Evolutionary conservation across 2,113 vertebrate species (phyloP), one percentile per base, ranked within the genome.

Genomic region (Passer domesticus): DNA sequence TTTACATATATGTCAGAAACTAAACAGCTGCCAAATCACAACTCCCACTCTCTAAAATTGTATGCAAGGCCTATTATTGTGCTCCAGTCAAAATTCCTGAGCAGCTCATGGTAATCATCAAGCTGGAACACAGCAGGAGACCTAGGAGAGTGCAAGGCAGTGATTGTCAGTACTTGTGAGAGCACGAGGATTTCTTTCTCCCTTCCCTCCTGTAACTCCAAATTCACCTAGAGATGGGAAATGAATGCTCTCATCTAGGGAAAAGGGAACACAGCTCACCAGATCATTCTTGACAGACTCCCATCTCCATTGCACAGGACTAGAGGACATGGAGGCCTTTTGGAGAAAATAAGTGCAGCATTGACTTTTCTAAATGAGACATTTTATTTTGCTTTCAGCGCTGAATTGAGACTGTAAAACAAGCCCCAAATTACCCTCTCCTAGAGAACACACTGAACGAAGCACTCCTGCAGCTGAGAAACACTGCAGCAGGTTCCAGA

Each of bases 1-100:
- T 94, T 94, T 87, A 85, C 70, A 68, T 72, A 23, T 12, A 37
- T 90, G 78, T 68, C 92, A 94, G 66, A 75, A 94, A 75, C 0
- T 0, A 78, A 92, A 83, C 74, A 87, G 83, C 84, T 95, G 92
- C 82, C 94, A 96, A 87, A 89, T 76, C 90, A 75, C 41, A 91
- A 87, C 95, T 93, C 90, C 90, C 30, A 94, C 90, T 87, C 90
- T 41, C 90, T 62, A 20, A 87, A 92, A 95, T 13, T 31, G 44
- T 24, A 73, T 83, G 82, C 85, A 92, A 95, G 82, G 72, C 82
- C 67, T 66, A 28, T 85, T 52, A 52, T 23, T 91, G 88, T 79
- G 90, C 74, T 90, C 58, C 78, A 94, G 81, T 91, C 63, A 83
- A 60, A 84, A 94, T 69, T 66, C 50, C 84, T 72, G 56, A 91